Evolutionary conservation across 2,888 invertebrate genomes (phyloP).

Genomic region (Minunthozetes semirufus): DNA sequence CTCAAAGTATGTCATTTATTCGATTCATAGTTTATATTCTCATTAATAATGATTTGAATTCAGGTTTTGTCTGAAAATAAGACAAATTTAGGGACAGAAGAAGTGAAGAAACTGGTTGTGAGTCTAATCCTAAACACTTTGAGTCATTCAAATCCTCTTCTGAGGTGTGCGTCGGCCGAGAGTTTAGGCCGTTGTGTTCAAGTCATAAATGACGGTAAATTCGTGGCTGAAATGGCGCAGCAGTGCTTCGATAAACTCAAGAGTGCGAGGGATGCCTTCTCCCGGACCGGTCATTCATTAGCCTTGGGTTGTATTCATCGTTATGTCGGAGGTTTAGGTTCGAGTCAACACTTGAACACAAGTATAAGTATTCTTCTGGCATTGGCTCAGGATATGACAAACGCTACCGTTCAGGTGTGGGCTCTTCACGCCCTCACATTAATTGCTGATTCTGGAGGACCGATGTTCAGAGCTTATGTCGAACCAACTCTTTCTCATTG

Average conservation of each 20-base stretch:
- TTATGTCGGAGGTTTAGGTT: conserved; percentile 91
- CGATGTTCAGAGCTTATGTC: conserved; percentile 96
- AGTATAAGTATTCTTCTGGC: conserved; percentile 90
- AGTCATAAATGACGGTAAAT: conserved; percentile 74
- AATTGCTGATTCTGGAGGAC: conserved; percentile 95
- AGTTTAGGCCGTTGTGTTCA: conserved; percentile 88
- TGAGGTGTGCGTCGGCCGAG: conserved; percentile 91
- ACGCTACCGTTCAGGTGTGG: conserved; percentile 97
- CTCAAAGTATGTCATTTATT: conserved; percentile 55
- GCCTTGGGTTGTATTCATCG: conserved; percentile 93
- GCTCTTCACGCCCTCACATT: conserved; percentile 88
- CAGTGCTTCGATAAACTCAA: conserved; percentile 77
- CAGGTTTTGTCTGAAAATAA: conserved; percentile 75
- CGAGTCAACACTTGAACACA: conserved; percentile 85
- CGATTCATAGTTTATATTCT: background rate
- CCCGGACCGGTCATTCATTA: conserved; percentile 73
- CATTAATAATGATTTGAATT: background rate
- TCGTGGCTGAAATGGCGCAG: conserved; percentile 81
- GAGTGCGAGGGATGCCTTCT: conserved; percentile 76
- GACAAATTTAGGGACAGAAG: conserved; percentile 71
- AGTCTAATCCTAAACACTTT: conserved; percentile 57
- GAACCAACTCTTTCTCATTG: conserved; percentile 85
- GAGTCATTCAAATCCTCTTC: conserved; percentile 52
- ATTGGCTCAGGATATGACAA: conserved; percentile 83
- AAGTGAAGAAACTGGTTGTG: conserved; percentile 68